These are phyloP conservation scores for Melanotaenia nigrans DNA, from an alignment of 2,797 vertebrate species.

Conservation along the genomic window DNA sequence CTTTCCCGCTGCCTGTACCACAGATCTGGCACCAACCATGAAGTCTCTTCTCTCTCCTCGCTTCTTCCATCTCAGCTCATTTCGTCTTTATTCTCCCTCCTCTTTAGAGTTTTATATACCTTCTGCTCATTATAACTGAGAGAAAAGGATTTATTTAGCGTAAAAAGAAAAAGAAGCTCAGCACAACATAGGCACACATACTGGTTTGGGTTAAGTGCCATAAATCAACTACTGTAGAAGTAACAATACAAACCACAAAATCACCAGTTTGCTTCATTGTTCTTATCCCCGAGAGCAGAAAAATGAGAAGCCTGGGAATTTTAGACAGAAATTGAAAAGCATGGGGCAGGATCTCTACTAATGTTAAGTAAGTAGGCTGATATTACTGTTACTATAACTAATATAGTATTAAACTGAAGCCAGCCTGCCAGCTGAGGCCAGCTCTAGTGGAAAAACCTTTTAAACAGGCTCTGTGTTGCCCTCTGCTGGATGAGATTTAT, in stretches of 20 bases:
- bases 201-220: conserved; percentile 44
- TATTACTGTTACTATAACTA: conserved; percentile 21
- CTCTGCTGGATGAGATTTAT: conserved; percentile 67
- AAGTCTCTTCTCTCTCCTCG: conserved; percentile 66
- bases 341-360: conserved; percentile 13
- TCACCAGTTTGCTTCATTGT: conserved; percentile 48
- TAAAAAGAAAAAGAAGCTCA: conserved; percentile 44
- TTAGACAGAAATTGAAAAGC: conserved; percentile 27
- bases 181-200: conserved; percentile 34
- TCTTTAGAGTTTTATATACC: conserved; percentile 73
- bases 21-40: conserved; percentile 75
- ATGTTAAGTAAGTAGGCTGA: conserved; percentile 46
- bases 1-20: conserved; percentile 73
- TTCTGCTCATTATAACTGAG: conserved; percentile 74
- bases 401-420: conserved; percentile 38
- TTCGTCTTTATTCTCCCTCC: conserved; percentile 70
- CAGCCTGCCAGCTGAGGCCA: conserved; percentile 51
- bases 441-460: conserved; percentile 10
- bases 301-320: conserved; percentile 25
- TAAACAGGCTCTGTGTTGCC: conserved; percentile 65
- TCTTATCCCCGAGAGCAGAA: conserved; percentile 44
- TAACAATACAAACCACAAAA: conserved; percentile 64
- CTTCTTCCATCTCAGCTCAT: conserved; percentile 70
- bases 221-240: conserved; percentile 29
- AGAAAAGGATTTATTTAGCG: conserved; percentile 77